These are phyloP conservation scores for Aplocera efformata DNA, from an alignment of 2,888 invertebrate species.

Conservation along the genomic window DNA sequence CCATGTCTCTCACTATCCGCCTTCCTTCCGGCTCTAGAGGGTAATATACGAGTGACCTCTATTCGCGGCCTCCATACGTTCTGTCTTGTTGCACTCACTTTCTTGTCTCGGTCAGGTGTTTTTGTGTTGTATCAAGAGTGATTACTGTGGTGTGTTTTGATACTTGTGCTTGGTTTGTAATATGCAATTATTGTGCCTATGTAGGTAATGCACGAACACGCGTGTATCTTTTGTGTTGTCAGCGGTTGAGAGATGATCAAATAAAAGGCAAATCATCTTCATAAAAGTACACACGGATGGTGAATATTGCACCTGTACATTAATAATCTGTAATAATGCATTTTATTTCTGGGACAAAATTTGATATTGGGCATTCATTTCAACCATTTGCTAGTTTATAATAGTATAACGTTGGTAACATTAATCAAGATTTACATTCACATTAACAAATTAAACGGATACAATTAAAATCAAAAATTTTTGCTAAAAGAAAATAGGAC, in stretches of 20 bases:
- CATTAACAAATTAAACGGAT: too few relatives aligned
- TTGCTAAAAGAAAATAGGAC: too few relatives aligned
- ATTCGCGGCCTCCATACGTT: slow-evolving; percentile 70
- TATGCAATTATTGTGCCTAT: slow-evolving; percentile 1
- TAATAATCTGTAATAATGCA: too few relatives aligned
- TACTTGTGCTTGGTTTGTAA: slow-evolving; percentile 18
- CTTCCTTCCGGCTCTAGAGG: slow-evolving; percentile 74
- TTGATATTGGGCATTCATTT: too few relatives aligned
- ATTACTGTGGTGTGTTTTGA: slow-evolving; percentile 45
- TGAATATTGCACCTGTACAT: too few relatives aligned
- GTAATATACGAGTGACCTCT: slow-evolving; percentile 67
- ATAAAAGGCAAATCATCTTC: slow-evolving; percentile 21
- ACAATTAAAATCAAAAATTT: too few relatives aligned
- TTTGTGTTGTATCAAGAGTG: slow-evolving; percentile 50
- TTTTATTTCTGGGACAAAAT: too few relatives aligned
- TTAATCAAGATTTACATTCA: too few relatives aligned
- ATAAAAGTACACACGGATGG: slow-evolving; percentile 8
- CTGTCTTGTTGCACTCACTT: slow-evolving; percentile 74
- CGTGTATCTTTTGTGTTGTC: slow-evolving; percentile 23
- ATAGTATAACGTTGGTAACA: too few relatives aligned
- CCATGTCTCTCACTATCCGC: slow-evolving; percentile 73
- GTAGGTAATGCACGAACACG: too few relatives aligned
- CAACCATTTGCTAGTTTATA: too few relatives aligned
- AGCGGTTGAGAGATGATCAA: slow-evolving; percentile 18
- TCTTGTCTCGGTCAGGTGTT: slow-evolving; percentile 76